These are phyloP conservation scores for Tenebrio molitor DNA, from an alignment of 1,140 invertebrate genomes.

Conservation along the genomic window DNA sequence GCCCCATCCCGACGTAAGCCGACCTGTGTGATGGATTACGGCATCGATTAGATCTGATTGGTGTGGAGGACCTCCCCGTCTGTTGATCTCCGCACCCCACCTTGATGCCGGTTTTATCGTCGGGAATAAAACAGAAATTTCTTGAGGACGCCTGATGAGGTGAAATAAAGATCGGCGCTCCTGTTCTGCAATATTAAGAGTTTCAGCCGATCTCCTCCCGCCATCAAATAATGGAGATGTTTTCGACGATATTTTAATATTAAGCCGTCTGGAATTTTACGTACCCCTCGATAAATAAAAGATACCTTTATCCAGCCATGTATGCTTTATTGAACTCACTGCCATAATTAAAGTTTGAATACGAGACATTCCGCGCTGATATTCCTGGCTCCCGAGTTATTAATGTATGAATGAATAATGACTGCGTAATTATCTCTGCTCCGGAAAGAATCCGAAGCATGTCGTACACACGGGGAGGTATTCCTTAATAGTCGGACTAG, in stretches of 20 bases:
- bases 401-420: slow-evolving; percentile 47
- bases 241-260: slow-evolving; percentile 54
- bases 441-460: slow-evolving; percentile 11
- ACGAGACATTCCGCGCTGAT: slow-evolving; percentile 43
- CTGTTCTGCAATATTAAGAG: slow-evolving; percentile 2
- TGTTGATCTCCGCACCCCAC: slow-evolving; percentile 49
- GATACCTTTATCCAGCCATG: slow-evolving; percentile 55
- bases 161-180: slow-evolving; percentile 36
- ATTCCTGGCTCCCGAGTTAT: slow-evolving; percentile 43
- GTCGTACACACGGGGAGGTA: slow-evolving; percentile 1
- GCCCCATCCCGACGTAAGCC: slow-evolving; percentile 53
- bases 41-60: slow-evolving; percentile 66
- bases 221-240: slow-evolving; percentile 53
- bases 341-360: slow-evolving; percentile 51
- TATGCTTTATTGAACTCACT: slow-evolving; percentile 53
- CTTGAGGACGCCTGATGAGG: slow-evolving; percentile 22
- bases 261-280: slow-evolving; percentile 52
- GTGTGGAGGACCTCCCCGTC: slow-evolving; percentile 56
- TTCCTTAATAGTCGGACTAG: background rate
- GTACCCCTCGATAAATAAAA: slow-evolving; percentile 49
- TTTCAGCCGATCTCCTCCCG: slow-evolving; percentile 15
- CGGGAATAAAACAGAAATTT: slow-evolving; percentile 26
- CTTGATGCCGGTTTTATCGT: slow-evolving; percentile 29
- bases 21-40: slow-evolving; percentile 66
- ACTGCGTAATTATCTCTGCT: slow-evolving; percentile 42